Evolutionary conservation across 2,888 invertebrate genomes (phyloP).

Genomic region (Sycophila texana): DNA sequence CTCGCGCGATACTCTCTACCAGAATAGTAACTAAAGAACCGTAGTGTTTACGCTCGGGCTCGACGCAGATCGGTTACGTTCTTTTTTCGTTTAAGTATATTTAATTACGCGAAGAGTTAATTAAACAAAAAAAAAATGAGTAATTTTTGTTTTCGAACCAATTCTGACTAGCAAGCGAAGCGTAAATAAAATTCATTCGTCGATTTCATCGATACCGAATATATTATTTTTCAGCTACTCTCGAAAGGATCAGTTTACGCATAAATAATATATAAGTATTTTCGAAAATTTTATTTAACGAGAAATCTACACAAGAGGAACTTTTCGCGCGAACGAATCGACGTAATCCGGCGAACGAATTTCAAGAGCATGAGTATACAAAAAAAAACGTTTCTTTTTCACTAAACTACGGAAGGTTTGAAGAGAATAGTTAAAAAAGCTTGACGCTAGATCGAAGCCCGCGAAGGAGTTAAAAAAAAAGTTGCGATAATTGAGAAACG

Average conservation of each 20-base stretch:
- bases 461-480: constrained; percentile 58
- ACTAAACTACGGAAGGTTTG: constrained; percentile 39
- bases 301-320: constrained; percentile 53
- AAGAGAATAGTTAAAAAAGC: constrained; percentile 39
- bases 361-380: constrained; percentile 53
- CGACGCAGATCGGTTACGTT: constrained; percentile 63
- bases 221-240: constrained; percentile 27
- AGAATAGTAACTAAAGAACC: constrained; percentile 75
- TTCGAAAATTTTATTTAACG: background rate
- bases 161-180: constrained; percentile 75
- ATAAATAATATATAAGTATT: constrained; percentile 20
- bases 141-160: constrained; percentile 64
- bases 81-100: constrained; percentile 54
- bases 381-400: constrained; percentile 54
- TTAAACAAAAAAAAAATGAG: constrained; percentile 40
- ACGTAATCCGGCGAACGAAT: constrained; percentile 59
- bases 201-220: constrained; percentile 58
- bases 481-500: constrained; percentile 55
- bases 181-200: constrained; percentile 68
- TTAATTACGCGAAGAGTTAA: constrained; percentile 29
- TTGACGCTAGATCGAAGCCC: constrained; percentile 59
- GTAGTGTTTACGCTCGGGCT: constrained; percentile 68
- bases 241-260: constrained; percentile 17
- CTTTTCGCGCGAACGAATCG: constrained; percentile 53
- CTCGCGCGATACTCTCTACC: constrained; percentile 60